These are phyloP conservation scores for Erannis defoliaria DNA, from an alignment of 2,888 invertebrate genomes.

Conservation along the genomic window DNA sequence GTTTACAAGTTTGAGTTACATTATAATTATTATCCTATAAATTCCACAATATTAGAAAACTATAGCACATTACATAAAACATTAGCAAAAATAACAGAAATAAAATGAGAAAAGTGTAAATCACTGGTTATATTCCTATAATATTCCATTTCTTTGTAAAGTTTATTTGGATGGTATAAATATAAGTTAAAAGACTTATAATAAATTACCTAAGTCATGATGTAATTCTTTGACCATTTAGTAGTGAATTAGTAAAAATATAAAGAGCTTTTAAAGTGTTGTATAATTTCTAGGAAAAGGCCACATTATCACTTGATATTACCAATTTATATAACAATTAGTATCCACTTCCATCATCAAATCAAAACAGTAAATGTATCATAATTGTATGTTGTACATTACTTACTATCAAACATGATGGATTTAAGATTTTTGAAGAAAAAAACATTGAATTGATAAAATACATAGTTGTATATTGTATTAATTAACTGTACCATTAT, in stretches of 20 bases:
- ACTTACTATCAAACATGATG: neutral
- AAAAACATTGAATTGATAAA: too few species aligned
- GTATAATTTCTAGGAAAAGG: conserved; percentile 68
- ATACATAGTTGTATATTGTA: too few species aligned
- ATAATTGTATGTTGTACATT: neutral
- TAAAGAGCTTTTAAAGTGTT: conserved; percentile 57
- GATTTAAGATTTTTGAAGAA: neutral
- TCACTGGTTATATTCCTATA: too few species aligned
- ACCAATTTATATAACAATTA: neutral
- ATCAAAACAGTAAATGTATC: neutral
- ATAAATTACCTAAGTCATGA: too few species aligned
- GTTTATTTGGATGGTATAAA: too few species aligned
- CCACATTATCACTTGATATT: conserved; percentile 76
- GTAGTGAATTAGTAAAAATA: neutral
- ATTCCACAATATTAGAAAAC: neutral
- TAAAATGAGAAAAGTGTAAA: too few species aligned
- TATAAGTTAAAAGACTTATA: too few species aligned
- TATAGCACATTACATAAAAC: neutral
- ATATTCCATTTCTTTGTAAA: too few species aligned
- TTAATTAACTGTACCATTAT: too few species aligned
- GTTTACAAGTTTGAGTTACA: neutral
- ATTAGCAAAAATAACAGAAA: too few species aligned
- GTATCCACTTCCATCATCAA: neutral
- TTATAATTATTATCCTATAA: too few species aligned
- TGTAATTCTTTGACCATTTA: neutral